These are phyloP conservation scores for Lobophora halterata DNA, from an alignment of 2,888 invertebrate genomes.

Conservation along the genomic window DNA sequence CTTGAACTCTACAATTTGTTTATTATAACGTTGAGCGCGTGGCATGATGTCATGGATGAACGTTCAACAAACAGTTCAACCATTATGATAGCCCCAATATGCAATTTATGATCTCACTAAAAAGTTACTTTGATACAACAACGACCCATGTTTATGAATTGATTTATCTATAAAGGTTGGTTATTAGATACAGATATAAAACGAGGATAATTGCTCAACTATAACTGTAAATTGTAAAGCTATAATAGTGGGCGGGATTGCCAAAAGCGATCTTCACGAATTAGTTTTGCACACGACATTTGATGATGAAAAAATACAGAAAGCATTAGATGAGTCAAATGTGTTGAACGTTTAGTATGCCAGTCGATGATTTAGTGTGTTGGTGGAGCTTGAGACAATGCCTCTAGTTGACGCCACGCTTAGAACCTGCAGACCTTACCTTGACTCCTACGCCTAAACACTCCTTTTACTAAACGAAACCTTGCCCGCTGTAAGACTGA, in stretches of 20 bases:
- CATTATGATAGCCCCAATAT: constrained; percentile 19
- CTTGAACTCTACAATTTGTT: constrained; percentile 8
- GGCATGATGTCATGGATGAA: constrained; percentile 17
- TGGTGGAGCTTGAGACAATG: constrained; percentile 77
- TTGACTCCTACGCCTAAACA: constrained; percentile 74
- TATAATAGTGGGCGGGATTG: constrained; percentile 41
- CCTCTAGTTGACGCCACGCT: constrained; percentile 59
- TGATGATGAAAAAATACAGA: constrained; percentile 41
- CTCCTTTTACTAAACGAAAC: constrained; percentile 66
- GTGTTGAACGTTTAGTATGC: constrained; percentile 16
- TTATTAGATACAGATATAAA: constrained; percentile 31
- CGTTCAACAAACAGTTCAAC: constrained; percentile 10
- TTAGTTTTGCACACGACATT: constrained; percentile 39
- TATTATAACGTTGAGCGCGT: constrained; percentile 8
- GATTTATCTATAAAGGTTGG: constrained; percentile 28
- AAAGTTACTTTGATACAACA: constrained; percentile 20
- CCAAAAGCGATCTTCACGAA: constrained; percentile 41
- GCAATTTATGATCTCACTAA: constrained; percentile 21
- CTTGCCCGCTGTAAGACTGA: constrained; percentile 48
- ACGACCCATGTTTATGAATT: constrained; percentile 26
- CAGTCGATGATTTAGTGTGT: constrained; percentile 58
- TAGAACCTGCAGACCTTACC: constrained; percentile 77
- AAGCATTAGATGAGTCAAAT: constrained; percentile 45
- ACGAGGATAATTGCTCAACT: constrained; percentile 31
- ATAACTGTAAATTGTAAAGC: constrained; percentile 35